Evolutionary conservation across 2,888 invertebrate species (phyloP).

Genomic region (Temnothorax unifasciatus): DNA sequence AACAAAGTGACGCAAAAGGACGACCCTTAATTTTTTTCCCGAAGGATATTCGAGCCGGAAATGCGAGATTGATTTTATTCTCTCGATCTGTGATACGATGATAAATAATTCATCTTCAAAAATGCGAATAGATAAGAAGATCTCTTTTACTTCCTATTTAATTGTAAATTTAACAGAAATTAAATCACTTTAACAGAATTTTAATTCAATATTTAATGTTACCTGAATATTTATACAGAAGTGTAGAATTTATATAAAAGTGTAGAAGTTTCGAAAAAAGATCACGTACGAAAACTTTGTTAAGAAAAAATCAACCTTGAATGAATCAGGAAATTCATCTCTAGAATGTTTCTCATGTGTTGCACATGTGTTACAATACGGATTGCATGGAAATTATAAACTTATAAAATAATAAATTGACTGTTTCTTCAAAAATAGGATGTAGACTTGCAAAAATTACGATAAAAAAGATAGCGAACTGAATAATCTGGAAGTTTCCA

Average conservation of each 20-base stretch:
- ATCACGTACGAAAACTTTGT: background rate
- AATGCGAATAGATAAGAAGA: background rate
- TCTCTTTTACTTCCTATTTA: background rate
- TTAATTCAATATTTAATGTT: background rate
- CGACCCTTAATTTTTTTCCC: background rate
- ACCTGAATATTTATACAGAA: background rate
- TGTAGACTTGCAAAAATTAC: background rate
- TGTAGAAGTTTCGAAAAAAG: background rate
- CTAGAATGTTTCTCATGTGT: background rate
- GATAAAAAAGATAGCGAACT: background rate
- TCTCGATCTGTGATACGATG: background rate
- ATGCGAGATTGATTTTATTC: background rate
- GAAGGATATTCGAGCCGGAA: background rate
- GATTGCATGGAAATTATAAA: constrained; percentile 1
- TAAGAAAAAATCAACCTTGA: background rate
- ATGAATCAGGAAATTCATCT: background rate
- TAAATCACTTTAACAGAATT: background rate
- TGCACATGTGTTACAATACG: background rate
- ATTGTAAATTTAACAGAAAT: background rate
- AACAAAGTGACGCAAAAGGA: constrained; percentile 8
- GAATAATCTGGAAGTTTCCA: background rate
- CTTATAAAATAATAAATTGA: background rate
- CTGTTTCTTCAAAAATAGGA: background rate
- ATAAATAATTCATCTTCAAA: background rate
- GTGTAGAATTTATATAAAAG: background rate